Conservation (phyloP, 2,113 vertebrate species). For the Corvus hawaiiensis region DNA sequence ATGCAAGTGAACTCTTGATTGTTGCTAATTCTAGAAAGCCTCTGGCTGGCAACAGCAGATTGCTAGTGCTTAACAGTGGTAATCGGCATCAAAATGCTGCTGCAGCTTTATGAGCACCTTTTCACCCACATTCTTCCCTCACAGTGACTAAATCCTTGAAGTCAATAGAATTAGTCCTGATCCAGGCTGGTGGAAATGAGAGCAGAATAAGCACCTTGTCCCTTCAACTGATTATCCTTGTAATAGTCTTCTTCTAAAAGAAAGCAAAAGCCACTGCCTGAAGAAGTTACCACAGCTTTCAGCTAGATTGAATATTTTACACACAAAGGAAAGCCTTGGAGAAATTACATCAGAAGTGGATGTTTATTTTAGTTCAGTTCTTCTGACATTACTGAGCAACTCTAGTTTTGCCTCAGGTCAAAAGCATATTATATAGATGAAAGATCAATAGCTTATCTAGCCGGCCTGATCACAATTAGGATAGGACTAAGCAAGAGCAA, state of each 20-base stretch:
- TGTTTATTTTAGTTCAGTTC: slow-evolving; percentile 3
- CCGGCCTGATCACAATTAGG: background rate
- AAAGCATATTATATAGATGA: slow-evolving; percentile 7
- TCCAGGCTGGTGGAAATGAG: background rate
- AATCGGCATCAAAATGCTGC: slow-evolving; percentile 13
- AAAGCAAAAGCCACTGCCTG: background rate
- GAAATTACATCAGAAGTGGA: background rate
- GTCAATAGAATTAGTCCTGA: slow-evolving; percentile 20
- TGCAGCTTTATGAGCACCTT: slow-evolving; percentile 14
- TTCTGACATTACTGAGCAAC: background rate
- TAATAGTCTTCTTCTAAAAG: background rate
- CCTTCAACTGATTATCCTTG: background rate
- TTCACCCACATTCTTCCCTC: slow-evolving; percentile 9
- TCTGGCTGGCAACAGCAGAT: background rate
- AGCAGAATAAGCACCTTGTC: background rate
- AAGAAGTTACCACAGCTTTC: background rate
- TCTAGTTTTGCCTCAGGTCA: slow-evolving; percentile 20
- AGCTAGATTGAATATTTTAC: background rate
- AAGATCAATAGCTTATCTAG: slow-evolving; percentile 14
- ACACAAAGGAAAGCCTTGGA: background rate
- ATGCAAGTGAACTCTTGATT: background rate
- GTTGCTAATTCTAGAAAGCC: slow-evolving; percentile 1
- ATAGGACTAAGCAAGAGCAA: background rate
- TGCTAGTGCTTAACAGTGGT: background rate
- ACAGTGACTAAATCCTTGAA: background rate